Conservation (phyloP, 2,888 invertebrate genomes). For the Itoplectis maculator region DNA sequence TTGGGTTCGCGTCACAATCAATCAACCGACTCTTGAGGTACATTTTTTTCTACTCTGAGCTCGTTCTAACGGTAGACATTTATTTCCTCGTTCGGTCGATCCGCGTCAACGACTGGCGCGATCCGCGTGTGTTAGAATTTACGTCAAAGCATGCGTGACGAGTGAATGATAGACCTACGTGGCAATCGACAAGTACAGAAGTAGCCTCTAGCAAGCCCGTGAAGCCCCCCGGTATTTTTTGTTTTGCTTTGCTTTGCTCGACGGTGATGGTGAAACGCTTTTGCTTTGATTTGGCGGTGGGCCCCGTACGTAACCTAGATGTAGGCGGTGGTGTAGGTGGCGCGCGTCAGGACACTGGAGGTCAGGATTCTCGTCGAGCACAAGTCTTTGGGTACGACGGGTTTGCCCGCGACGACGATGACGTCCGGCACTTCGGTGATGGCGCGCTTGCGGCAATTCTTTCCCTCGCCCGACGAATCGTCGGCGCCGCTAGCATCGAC, state of each 20-base stretch:
- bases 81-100: not conserved
- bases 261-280: slow-evolving; percentile 73
- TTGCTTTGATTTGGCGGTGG: slow-evolving; percentile 53
- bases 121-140: not conserved
- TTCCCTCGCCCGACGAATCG: not conserved
- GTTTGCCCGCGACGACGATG: slow-evolving; percentile 76
- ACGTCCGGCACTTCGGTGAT: slow-evolving; percentile 80
- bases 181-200: slow-evolving; percentile 80
- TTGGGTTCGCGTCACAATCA: not conserved
- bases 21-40: not conserved
- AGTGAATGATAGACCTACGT: slow-evolving; percentile 82
- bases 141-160: slow-evolving; percentile 74
- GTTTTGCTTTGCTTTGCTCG: too few species aligned
- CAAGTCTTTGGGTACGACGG: slow-evolving; percentile 78
- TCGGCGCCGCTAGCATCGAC: slow-evolving; percentile 17
- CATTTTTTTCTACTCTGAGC: not conserved
- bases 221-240: slow-evolving; percentile 75
- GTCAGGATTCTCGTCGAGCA: slow-evolving; percentile 80
- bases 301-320: slow-evolving; percentile 79
- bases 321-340: slow-evolving; percentile 83
- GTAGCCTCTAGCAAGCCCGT: slow-evolving; percentile 81
- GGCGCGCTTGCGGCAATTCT: slow-evolving; percentile 67
- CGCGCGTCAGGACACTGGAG: slow-evolving; percentile 81
- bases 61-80: not conserved
- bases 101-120: slow-evolving; percentile 11